These are phyloP conservation scores for Drosophila imparisetae DNA, from an alignment of 2,888 invertebrate genomes.

Conservation along the genomic window DNA sequence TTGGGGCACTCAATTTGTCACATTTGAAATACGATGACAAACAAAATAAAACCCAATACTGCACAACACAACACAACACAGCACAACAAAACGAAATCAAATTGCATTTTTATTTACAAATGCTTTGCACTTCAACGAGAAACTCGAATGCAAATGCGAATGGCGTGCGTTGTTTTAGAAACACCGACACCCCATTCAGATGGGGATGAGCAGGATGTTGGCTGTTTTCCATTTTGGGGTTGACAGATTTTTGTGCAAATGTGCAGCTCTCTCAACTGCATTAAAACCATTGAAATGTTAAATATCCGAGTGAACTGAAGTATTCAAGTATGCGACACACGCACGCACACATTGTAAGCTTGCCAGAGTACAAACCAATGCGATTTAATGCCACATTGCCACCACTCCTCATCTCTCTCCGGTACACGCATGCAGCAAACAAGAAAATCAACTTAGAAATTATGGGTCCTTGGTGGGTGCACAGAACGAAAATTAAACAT, in stretches of 20 bases:
- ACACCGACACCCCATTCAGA: slow-evolving; percentile 13
- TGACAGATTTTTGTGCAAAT: slow-evolving; percentile 39
- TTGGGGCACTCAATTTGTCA: slow-evolving; percentile 75
- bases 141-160: slow-evolving; percentile 26
- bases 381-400: slow-evolving; percentile 29
- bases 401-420: background rate
- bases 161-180: slow-evolving; percentile 52
- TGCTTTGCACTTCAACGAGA: slow-evolving; percentile 68
- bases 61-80: slow-evolving; percentile 31
- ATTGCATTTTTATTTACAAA: slow-evolving; percentile 82
- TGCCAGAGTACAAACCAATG: slow-evolving; percentile 24
- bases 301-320: slow-evolving; percentile 30
- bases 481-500: slow-evolving; percentile 58
- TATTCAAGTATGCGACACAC: slow-evolving; percentile 18
- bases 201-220: background rate
- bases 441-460: slow-evolving; percentile 83
- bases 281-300: slow-evolving; percentile 51
- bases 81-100: slow-evolving; percentile 72
- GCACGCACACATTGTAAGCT: slow-evolving; percentile 12
- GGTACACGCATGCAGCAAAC: slow-evolving; percentile 45
- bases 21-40: slow-evolving; percentile 79
- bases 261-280: slow-evolving; percentile 32
- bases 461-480: slow-evolving; percentile 78
- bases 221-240: slow-evolving; percentile 15
- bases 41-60: slow-evolving; percentile 43